phyloP scores from a whole-genome alignment of 2,113 vertebrate species.

The Acrocephalus arundinaceus region DNA sequence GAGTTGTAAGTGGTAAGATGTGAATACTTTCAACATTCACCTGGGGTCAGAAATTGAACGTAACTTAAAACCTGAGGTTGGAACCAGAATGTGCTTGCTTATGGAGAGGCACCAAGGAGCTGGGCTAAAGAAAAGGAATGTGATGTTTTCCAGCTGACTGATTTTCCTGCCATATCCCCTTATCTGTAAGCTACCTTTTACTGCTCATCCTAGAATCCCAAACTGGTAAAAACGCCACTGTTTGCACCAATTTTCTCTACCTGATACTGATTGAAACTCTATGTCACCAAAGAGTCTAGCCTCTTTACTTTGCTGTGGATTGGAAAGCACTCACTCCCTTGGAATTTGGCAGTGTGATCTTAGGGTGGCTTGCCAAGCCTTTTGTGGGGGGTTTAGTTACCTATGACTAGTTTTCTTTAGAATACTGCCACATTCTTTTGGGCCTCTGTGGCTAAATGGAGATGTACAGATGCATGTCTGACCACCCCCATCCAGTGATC shows the following conservation, averaged over 20 bases:
- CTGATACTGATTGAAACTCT: not conserved
- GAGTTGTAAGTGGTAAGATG: not conserved
- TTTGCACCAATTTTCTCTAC: not conserved
- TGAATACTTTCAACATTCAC: not conserved
- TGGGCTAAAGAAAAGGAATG: not conserved
- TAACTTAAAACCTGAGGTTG: not conserved
- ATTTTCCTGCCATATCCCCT: not conserved
- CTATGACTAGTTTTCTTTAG: constrained; percentile 49
- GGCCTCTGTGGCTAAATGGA: constrained; percentile 29
- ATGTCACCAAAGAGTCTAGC: not conserved
- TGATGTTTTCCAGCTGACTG: not conserved
- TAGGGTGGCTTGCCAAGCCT: constrained; percentile 11
- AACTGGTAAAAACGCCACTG: not conserved
- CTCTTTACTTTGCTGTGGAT: not conserved
- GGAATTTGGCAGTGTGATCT: constrained; percentile 11
- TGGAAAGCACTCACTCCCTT: not conserved
- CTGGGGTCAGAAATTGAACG: not conserved
- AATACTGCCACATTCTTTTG: not conserved
- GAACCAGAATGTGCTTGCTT: not conserved
- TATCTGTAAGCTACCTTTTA: not conserved
- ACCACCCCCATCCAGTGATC: not conserved
- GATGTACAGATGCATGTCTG: not conserved
- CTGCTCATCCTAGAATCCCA: not conserved
- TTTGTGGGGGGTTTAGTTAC: constrained; percentile 33
- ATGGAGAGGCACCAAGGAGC: not conserved